Base-by-base conservation (phyloP, 2,888 invertebrate genomes). In the Cataglyphis livida region DNA sequence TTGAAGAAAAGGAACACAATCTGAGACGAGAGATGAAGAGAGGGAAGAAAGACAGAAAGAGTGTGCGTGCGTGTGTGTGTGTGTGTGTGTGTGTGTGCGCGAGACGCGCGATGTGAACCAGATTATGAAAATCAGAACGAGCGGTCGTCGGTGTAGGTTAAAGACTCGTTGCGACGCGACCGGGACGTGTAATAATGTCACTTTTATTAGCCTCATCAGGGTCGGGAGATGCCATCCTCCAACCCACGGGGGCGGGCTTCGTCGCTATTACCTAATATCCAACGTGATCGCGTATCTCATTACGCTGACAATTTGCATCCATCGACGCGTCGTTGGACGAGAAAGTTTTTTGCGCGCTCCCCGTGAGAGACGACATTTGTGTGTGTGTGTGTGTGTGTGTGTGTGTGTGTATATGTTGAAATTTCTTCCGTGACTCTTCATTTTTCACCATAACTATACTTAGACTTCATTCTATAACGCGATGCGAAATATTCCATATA, bases 131-230 rank as follows among this genome's bases (percentile, higher is more conserved):
- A 89, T 89, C 89, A 88, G 90, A 88, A 86, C 88, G 84, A 88
- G 84, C 87, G 84, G 81, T 41, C 76, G 75, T 84, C 81, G 83
- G 71, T 87, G 87, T 87, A 82, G 89, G 86, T 89, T 90, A 89
- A 89, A 89, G 88, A 88, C 89, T 88, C 84, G 87, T 88, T 88
- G 84, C 74, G 91, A 88, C 82, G 84, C 76, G 65, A 38, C 18
- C 70, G 78, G 78, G 86, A 88, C 90, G 90, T 68, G 91, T 92
- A 93, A 93, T 91, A 90, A 93, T 93, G 93, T 93, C 93, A 92
- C 91, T 92, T 92, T 94, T 92, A 93, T 94, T 93, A 93, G 92
- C 88, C 91, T 93, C 91, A 93, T 92, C 93, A 92, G 90, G 92
- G 92, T 91, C 92, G 90, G 91, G 78, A 70, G 78, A 79, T 91